Percentiles rank a stretch among this genome's conserved stretches.
These are phyloP conservation scores for Muschampia plurimacula DNA, from an alignment of 2,888 invertebrate genomes.

Conservation along the genomic window DNA sequence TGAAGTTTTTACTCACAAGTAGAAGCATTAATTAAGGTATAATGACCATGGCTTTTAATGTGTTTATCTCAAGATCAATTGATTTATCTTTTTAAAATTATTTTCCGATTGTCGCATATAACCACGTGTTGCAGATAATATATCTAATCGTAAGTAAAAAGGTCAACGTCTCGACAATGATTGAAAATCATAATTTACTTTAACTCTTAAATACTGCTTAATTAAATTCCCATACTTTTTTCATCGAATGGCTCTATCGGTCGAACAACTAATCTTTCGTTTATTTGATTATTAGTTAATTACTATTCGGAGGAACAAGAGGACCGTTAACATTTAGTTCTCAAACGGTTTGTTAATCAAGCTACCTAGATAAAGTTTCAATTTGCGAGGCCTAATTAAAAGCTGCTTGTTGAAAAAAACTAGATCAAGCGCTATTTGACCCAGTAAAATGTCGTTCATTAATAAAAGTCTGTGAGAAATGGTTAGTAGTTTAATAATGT, in stretches of 20 bases:
- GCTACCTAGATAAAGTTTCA: constrained; percentile 35
- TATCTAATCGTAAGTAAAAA: not conserved
- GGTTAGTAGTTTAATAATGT: constrained; percentile 48
- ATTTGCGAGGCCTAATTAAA: constrained; percentile 36
- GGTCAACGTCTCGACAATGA: not conserved
- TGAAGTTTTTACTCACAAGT: no score
- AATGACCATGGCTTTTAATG: no score
- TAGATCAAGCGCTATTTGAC: constrained; percentile 31
- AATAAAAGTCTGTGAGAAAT: constrained; percentile 40
- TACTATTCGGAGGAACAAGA: constrained; percentile 26
- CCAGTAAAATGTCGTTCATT: constrained; percentile 31
- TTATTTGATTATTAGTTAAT: constrained; percentile 17
- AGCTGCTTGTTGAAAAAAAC: constrained; percentile 31
- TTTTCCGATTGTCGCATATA: no score
- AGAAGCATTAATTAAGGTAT: no score
- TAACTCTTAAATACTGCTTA: not conserved
- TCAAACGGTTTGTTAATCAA: constrained; percentile 20
- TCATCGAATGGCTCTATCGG: constrained; percentile 6
- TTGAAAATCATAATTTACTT: not conserved
- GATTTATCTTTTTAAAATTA: no score
- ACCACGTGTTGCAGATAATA: no score
- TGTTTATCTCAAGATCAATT: no score
- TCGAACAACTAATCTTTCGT: constrained; percentile 22
- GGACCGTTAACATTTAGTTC: constrained; percentile 21
- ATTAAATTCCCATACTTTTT: constrained; percentile 18